Evolutionary conservation across 1,140 invertebrate species (phyloP).

Genomic region (Leptopilina clavipes): DNA sequence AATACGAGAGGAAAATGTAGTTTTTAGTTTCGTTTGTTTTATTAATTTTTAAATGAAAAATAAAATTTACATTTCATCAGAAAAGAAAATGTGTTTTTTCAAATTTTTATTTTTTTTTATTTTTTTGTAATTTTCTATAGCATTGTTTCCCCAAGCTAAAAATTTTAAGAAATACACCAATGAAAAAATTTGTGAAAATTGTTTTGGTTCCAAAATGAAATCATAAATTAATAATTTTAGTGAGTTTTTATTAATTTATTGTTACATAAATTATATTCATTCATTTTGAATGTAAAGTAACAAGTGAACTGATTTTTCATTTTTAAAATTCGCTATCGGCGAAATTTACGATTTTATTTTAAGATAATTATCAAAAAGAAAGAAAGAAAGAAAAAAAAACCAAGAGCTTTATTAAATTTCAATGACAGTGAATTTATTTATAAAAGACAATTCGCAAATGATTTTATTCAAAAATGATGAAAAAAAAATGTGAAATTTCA

Average conservation of each 20-base stretch:
- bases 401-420: conserved; percentile 19
- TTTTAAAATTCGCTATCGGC: conserved; percentile 10
- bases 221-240: neutral
- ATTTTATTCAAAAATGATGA: neutral
- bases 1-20: too few relatives aligned
- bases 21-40: too few relatives aligned
- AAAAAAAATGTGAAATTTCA: conserved; percentile 6
- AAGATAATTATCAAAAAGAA: neutral
- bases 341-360: neutral
- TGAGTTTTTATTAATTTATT: neutral
- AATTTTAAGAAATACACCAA: neutral
- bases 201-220: conserved; percentile 19
- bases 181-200: neutral
- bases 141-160: neutral
- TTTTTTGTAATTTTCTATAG: too few relatives aligned
- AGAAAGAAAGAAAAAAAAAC: neutral
- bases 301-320: conserved; percentile 23
- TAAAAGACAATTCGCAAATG: conserved; percentile 3
- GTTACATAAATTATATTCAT: conserved; percentile 2
- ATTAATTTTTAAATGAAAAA: too few relatives aligned
- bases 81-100: too few relatives aligned
- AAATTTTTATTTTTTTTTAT: neutral
- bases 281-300: conserved; percentile 15
- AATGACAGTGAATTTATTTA: conserved; percentile 25
- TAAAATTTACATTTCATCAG: too few relatives aligned